Evolutionary conservation across 2,113 vertebrate species (phyloP), one percentile per base, ranked within the genome.

Genomic region (Atlantisia rogersi): DNA sequence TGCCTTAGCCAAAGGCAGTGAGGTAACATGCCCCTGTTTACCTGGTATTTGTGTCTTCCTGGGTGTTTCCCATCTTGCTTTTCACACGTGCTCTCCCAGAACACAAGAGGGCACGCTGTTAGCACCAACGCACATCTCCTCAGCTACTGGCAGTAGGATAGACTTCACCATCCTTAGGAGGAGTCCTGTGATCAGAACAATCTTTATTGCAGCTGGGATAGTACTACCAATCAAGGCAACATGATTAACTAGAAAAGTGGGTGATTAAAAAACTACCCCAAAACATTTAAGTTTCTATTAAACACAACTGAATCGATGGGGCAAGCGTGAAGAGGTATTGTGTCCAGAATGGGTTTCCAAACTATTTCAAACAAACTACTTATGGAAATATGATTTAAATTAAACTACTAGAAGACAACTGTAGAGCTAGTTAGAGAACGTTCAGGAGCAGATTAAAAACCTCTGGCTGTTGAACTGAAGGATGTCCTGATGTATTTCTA

Each of bases 1-100:
- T 42, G 99, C 99, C 82, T 93, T 99, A 91, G 99, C 99, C 92
- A 98, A 97, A 12, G 99, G 98, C 95, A 99, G 99, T 11, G 99
- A 99, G 99, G 99, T 99, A 97, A 95, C 80, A n/a, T 48, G 46
- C 46, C 71, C 40, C 4, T 22, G 69, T 67, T 91, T 52, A 24
- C 84, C 84, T n/a, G 80, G 16, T 15, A 1, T 32, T 46, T 46
- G 22, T 8, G 12, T 42, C 50, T 37, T 12, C 71, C 39, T 5
- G 63, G 39, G 15, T 46, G 85, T 50, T 77, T 9, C 29, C 71
- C 73, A 4, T 2, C 62, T 24, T 3, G 17, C 53, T 48, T 78
- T 12, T 5, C 4, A 4, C 2, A 4, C 6, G 0, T 60, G 78
- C 93, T 85, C 42, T 80, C 53, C 76, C 65, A 15, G 53, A 65